Conservation (phyloP, 2,888 invertebrate genomes). For the Seladonia tumulorum region DNA sequence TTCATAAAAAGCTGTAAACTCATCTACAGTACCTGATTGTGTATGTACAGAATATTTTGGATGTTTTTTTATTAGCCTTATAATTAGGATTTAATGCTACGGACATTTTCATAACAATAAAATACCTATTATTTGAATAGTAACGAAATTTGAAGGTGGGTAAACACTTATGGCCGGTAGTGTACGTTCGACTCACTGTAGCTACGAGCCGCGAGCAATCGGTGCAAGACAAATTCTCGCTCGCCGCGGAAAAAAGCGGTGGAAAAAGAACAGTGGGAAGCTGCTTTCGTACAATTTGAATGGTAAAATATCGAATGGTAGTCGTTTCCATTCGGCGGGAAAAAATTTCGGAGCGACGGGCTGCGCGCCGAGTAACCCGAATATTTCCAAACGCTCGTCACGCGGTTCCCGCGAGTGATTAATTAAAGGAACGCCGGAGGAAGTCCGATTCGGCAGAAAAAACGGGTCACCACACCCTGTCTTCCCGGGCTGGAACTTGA, state of each 20-base stretch:
- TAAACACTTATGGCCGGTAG: no score
- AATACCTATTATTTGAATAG: no score
- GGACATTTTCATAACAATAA: no score
- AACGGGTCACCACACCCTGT: constrained; percentile 46
- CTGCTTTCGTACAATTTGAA: not conserved
- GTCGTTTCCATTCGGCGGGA: not conserved
- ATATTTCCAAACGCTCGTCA: not conserved
- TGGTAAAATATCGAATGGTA: not conserved
- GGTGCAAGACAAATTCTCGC: not conserved
- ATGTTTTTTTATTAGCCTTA: no score
- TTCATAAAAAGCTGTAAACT: no score
- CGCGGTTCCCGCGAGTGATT: constrained; percentile 30
- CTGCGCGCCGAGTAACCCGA: not conserved
- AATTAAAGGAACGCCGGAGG: constrained; percentile 34
- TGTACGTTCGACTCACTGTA: no score
- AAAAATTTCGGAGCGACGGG: not conserved
- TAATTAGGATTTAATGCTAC: no score
- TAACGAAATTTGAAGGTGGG: no score
- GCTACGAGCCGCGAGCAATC: no score
- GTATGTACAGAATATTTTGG: no score
- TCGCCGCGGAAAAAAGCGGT: not conserved
- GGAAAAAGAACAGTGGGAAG: not conserved
- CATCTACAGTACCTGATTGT: no score
- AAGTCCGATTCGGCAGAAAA: constrained; percentile 47
- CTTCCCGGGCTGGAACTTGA: constrained; percentile 42